Conservation (phyloP, 2,888 invertebrate genomes). For the Lysandra coridon region DNA sequence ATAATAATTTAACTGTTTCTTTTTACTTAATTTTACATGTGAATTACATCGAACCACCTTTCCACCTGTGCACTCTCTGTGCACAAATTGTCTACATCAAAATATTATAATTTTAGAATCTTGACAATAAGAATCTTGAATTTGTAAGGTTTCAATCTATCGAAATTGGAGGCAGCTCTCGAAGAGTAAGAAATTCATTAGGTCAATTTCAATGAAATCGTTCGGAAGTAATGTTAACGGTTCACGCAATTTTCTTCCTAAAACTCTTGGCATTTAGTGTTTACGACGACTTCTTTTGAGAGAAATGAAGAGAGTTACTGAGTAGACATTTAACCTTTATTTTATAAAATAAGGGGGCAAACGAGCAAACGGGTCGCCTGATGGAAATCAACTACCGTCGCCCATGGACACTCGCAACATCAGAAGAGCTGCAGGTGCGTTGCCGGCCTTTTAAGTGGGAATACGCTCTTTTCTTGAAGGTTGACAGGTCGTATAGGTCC, state of each 20-base stretch:
- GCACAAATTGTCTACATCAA: background rate
- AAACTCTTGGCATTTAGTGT: conserved; percentile 4
- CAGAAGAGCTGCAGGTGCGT: no score
- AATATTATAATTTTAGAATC: background rate
- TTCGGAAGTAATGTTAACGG: background rate
- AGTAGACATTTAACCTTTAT: background rate
- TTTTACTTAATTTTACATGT: no score
- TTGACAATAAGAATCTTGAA: background rate
- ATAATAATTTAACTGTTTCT: no score
- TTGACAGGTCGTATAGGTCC: no score
- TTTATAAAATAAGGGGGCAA: no score
- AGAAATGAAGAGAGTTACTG: background rate
- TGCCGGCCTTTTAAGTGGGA: no score
- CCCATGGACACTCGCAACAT: no score
- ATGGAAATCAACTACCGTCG: no score
- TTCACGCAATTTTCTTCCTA: conserved; percentile 14
- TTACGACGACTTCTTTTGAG: background rate
- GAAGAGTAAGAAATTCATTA: conserved; percentile 7
- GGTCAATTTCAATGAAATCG: conserved; percentile 24
- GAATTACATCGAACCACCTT: background rate
- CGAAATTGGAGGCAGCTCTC: background rate
- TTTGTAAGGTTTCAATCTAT: conserved; percentile 14
- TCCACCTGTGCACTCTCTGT: background rate
- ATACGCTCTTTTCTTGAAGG: no score
- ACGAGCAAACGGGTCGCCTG: no score